Conservation (phyloP, 35 echinoderm and acorn worm species). For the Acanthaster planci region DNA sequence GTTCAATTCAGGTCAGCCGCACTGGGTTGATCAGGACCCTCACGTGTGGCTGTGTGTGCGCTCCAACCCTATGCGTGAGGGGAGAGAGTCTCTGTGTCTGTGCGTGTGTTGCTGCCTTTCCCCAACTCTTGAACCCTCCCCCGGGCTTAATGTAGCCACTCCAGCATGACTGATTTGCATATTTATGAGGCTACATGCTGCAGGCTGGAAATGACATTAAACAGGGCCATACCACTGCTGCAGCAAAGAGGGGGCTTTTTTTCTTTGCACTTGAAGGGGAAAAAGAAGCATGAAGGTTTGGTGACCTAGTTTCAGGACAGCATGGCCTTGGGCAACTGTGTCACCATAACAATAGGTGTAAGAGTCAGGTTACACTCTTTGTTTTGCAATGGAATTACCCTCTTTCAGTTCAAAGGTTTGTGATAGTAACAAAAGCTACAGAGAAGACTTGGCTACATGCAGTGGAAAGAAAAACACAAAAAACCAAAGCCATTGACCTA, state of each 20-base stretch:
- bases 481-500: neutral
- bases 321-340: slow-evolving; percentile 30
- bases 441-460: no score
- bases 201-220: slow-evolving; percentile 26
- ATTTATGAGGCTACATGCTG: slow-evolving; percentile 11
- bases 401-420: neutral
- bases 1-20: slow-evolving; percentile 20
- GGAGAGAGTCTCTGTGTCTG: neutral
- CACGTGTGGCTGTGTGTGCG: neutral
- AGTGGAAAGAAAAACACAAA: neutral
- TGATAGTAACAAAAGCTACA: neutral
- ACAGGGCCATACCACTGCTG: slow-evolving; percentile 10
- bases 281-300: neutral
- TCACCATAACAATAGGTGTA: slow-evolving; percentile 9
- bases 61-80: neutral
- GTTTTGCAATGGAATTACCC: slow-evolving; percentile 11
- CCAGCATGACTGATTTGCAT: slow-evolving; percentile 33
- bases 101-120: slow-evolving; percentile 5
- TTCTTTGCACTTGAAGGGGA: neutral
- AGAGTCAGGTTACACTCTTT: slow-evolving; percentile 3
- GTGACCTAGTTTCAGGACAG: neutral
- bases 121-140: slow-evolving; percentile 21
- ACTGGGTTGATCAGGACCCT: neutral
- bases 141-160: slow-evolving; percentile 25
- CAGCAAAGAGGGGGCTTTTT: neutral